A percentile compares a stretch with the other conserved stretches of the same genome.
These are phyloP conservation scores for Archaeoteleia sp. DNA, from an alignment of 2,888 invertebrate species.

Conservation along the genomic window DNA sequence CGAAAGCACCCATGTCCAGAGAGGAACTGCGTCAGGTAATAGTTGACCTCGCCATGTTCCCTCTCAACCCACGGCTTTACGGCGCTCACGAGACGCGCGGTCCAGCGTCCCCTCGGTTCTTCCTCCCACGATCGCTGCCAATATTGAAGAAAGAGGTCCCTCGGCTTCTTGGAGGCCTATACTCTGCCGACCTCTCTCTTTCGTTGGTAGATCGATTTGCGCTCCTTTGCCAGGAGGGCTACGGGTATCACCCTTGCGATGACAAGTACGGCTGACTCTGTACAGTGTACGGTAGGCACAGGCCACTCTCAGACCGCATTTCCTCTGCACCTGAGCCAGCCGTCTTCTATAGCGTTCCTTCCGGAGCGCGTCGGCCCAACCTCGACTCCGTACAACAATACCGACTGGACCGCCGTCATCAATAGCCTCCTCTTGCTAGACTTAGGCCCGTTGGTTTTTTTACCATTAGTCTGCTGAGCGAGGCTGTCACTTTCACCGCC, in stretches of 20 bases:
- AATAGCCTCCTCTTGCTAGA: conserved; percentile 31
- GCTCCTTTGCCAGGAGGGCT: background rate
- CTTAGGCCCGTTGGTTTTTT: conserved; percentile 21
- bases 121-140: background rate
- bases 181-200: too few relatives aligned
- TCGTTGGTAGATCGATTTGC: too few relatives aligned
- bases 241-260: background rate
- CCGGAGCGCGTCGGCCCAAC: conserved; percentile 41
- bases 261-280: conserved; percentile 44
- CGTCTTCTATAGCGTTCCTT: conserved; percentile 34
- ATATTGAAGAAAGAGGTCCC: background rate
- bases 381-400: conserved; percentile 47
- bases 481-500: conserved; percentile 39
- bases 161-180: background rate
- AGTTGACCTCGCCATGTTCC: conserved; percentile 3
- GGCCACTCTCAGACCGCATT: conserved; percentile 43
- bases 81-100: background rate
- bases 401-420: conserved; percentile 40
- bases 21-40: conserved; percentile 5
- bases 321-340: conserved; percentile 36
- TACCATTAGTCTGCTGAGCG: conserved; percentile 14
- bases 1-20: conserved; percentile 1
- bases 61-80: background rate
- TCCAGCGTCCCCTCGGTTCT: background rate
- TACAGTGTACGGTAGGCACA: conserved; percentile 55